phyloP scores from a whole-genome alignment of 2,888 invertebrate species.

The Sphinx pinastri region DNA sequence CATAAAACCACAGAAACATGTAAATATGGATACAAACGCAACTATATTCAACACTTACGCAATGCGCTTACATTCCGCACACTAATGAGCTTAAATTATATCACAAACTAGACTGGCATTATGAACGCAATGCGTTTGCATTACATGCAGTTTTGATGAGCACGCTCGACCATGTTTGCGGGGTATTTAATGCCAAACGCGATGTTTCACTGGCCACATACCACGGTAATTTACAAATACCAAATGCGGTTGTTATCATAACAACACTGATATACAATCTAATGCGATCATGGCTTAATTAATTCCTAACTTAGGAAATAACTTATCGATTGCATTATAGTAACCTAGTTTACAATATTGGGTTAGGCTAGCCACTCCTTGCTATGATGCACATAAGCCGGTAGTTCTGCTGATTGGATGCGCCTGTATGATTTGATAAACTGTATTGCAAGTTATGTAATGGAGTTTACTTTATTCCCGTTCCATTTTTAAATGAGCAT shows the following conservation, averaged over 20 bases:
- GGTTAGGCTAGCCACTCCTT: neutral
- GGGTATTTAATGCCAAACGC: conserved; percentile 3
- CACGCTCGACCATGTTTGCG: neutral
- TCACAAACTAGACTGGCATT: neutral
- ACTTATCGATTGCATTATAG: conserved; percentile 13
- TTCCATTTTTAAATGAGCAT: neutral
- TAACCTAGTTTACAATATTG: conserved; percentile 21
- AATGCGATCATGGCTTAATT: neutral
- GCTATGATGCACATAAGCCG: conserved; percentile 1
- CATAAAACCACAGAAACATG: neutral
- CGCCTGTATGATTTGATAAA: neutral
- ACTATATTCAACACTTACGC: neutral
- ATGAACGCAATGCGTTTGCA: conserved; percentile 10
- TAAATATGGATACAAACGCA: neutral
- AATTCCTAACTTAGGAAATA: conserved; percentile 8
- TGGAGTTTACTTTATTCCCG: neutral
- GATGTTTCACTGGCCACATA: neutral
- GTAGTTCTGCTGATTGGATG: conserved; percentile 2
- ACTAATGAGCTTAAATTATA: neutral
- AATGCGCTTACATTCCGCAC: neutral
- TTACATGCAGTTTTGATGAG: conserved; percentile 21
- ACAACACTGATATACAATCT: neutral
- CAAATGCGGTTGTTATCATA: neutral
- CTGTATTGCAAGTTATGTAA: neutral
- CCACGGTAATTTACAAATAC: conserved; percentile 4